A percentile compares a stretch with the other conserved stretches of the same genome.
These are phyloP conservation scores for Alouatta palliata DNA, from an alignment of 2,113 vertebrate species.

Conservation along the genomic window DNA sequence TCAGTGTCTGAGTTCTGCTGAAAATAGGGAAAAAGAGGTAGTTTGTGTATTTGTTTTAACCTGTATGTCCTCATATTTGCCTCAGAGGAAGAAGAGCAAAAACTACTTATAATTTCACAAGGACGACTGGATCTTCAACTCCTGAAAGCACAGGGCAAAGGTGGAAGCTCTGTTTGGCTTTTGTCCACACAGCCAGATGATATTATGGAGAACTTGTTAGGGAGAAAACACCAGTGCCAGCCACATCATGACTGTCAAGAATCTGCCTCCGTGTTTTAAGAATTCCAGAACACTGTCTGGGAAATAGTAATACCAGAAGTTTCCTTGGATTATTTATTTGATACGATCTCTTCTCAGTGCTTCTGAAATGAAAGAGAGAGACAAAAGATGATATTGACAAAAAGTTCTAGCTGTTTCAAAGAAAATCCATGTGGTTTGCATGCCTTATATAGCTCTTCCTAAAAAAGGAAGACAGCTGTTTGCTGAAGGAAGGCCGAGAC, in stretches of 20 bases:
- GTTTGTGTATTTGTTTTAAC: neutral
- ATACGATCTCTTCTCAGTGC: slow-evolving; percentile 59
- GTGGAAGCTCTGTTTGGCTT: slow-evolving; percentile 77
- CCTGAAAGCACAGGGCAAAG: slow-evolving; percentile 68
- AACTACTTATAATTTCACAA: neutral
- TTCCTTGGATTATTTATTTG: slow-evolving; percentile 77
- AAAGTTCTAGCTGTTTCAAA: slow-evolving; percentile 64
- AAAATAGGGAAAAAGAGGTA: neutral
- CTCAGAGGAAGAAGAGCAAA: neutral
- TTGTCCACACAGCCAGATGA: slow-evolving; percentile 79
- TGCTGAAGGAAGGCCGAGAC: slow-evolving; percentile 33
- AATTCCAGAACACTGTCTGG: slow-evolving; percentile 75
- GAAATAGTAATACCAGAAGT: slow-evolving; percentile 77
- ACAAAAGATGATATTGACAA: slow-evolving; percentile 72
- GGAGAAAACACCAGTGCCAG: slow-evolving; percentile 65
- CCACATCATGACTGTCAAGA: slow-evolving; percentile 64
- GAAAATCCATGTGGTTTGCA: slow-evolving; percentile 62
- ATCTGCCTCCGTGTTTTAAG: slow-evolving; percentile 75
- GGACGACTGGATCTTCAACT: neutral
- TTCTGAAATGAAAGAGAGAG: slow-evolving; percentile 70
- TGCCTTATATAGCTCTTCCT: slow-evolving; percentile 64
- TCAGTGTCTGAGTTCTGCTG: neutral
- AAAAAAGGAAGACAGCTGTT: slow-evolving; percentile 68
- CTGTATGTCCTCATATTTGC: neutral
- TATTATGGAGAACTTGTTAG: slow-evolving; percentile 62